Evolutionary conservation across 2,888 invertebrate genomes (phyloP).

Genomic region (Clunio marinus): DNA sequence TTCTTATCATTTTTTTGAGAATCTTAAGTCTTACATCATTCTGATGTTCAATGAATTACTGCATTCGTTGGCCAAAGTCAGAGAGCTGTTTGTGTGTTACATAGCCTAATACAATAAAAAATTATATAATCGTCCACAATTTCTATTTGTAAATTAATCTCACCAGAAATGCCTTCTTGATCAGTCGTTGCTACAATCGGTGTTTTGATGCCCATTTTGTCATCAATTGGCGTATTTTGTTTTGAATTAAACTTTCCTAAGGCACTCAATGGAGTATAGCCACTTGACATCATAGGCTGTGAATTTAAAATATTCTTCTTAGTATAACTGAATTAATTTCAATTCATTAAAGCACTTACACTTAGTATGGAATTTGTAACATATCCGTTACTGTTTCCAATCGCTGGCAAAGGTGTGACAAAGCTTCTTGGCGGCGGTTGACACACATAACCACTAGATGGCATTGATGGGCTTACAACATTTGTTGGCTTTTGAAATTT

Average conservation of each 20-base stretch:
- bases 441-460: slow-evolving; percentile 16
- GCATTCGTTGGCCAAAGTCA: slow-evolving; percentile 44
- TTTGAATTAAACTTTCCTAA: slow-evolving; percentile 42
- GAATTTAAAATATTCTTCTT: neutral
- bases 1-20: neutral
- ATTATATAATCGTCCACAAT: neutral
- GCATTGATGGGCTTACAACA: neutral
- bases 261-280: slow-evolving; percentile 44
- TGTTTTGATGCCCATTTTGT: slow-evolving; percentile 38
- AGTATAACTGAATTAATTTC: neutral
- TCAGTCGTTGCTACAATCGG: slow-evolving; percentile 40
- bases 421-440: neutral
- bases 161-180: slow-evolving; percentile 40
- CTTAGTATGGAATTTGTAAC: slow-evolving; percentile 29
- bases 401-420: neutral
- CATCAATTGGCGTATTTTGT: slow-evolving; percentile 39
- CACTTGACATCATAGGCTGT: slow-evolving; percentile 38
- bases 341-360: slow-evolving; percentile 12
- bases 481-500: slow-evolving; percentile 13
- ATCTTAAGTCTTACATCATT: neutral
- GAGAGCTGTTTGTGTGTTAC: slow-evolving; percentile 47
- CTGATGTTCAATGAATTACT: slow-evolving; percentile 7
- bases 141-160: neutral
- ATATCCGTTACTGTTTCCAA: slow-evolving; percentile 21
- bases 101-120: slow-evolving; percentile 42